Base-by-base conservation (phyloP, 2,113 vertebrate genomes). In the Carassius gibelio region DNA sequence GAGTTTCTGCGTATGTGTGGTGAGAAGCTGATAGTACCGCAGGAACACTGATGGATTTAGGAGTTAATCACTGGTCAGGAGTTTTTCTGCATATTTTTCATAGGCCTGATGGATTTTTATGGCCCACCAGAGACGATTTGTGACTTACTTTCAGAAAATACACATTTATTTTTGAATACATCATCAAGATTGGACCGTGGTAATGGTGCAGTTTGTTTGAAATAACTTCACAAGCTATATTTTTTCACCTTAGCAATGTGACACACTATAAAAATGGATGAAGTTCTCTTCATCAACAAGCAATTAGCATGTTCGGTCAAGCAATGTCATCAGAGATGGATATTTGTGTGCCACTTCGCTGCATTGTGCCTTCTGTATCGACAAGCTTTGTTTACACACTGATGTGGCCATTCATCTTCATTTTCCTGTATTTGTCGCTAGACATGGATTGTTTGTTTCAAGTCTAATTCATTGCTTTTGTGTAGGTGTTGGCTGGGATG, bases 401-500 rank as follows among this genome's bases (percentile, higher is more conserved):
- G 10, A 30, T 66, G 13, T 0, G 82, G 50, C 78, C 68, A 88
- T 92, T 89, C 8, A 57, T 93, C 90, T 90, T 91, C 62, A 88
- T 81, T 68, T 78, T 61, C 17, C 75, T 26, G 84, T 34, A 48
- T 84, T 83, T 66, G 17, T 61, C 64, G 26, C 42, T 52, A 50
- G 42, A n/a, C 23, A 38, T 80, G 42, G 55, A 66, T 83, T 78
- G 74, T 88, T 89, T 84, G 34, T 85, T 82, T 62, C n/a, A 21
- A 38, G 19, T 84, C 45, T 84, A 69, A 81, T 30, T 26, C 50
- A 38, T 50, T 38, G 30, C 82, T 66, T 75, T 10, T 30, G 71
- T 89, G 83, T 88, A 99, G 98, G 95, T 98, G 30, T 93, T 99
- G 92, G 97, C 97, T 0, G 98, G 97, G 66, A 97, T 99, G 98